These are phyloP conservation scores for Coryphaenoides rupestris DNA, from an alignment of 2,113 vertebrate species.

Conservation along the genomic window DNA sequence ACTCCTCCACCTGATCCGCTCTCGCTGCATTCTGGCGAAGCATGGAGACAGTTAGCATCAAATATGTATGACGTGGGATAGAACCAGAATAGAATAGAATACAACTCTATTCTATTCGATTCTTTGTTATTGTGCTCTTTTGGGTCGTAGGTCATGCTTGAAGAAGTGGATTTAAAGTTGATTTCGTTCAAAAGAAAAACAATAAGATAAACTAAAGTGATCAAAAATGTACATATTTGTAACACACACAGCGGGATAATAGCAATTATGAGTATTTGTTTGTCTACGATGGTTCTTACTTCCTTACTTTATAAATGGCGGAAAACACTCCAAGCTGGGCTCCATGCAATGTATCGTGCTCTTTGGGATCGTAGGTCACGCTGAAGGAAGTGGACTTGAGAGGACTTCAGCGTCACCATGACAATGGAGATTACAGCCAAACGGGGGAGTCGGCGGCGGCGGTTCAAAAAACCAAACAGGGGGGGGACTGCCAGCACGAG, in stretches of 20 bases:
- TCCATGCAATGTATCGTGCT: conserved; percentile 73
- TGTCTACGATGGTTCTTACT: background rate
- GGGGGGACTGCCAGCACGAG: conserved; percentile 34
- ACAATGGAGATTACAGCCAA: conserved; percentile 75
- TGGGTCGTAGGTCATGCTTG: too few species aligned
- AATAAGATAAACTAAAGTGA: too few species aligned
- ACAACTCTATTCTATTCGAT: too few species aligned
- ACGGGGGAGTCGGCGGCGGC: conserved; percentile 51
- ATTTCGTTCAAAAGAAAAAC: too few species aligned
- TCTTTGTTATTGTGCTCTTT: too few species aligned
- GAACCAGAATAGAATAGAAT: background rate
- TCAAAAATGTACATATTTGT: too few species aligned
- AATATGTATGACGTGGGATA: background rate
- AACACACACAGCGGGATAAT: too few species aligned
- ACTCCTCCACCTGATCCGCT: conserved; percentile 64
- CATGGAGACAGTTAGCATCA: background rate
- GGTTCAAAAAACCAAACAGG: conserved; percentile 89
- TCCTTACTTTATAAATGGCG: conserved; percentile 79
- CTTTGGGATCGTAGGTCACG: conserved; percentile 77
- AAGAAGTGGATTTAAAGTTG: too few species aligned
- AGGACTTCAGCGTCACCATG: conserved; percentile 77
- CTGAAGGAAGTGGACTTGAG: conserved; percentile 80
- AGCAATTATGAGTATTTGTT: too few species aligned
- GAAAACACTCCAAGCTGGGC: conserved; percentile 89
- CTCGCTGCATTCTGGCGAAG: conserved; percentile 66